These are phyloP conservation scores for Tenthredo livida DNA, from an alignment of 2,888 invertebrate species.

Conservation along the genomic window DNA sequence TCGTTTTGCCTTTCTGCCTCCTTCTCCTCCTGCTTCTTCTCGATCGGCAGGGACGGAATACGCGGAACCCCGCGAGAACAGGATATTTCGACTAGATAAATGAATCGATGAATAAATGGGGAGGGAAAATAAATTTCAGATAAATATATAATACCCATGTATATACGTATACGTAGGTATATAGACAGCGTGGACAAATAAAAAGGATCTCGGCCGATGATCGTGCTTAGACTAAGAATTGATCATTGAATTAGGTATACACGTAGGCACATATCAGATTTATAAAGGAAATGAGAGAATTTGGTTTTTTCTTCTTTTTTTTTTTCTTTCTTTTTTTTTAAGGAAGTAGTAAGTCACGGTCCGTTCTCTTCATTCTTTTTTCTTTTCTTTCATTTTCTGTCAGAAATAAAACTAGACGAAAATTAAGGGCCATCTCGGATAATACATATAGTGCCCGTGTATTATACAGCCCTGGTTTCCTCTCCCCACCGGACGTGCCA, in stretches of 20 bases:
- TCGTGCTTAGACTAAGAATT: conserved; percentile 32
- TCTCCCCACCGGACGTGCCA: conserved; percentile 52
- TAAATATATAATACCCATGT: too few species aligned
- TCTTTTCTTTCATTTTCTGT: background rate
- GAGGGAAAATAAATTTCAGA: too few species aligned
- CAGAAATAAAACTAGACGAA: background rate
- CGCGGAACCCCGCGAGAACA: background rate
- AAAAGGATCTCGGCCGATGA: background rate
- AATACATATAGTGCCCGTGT: background rate
- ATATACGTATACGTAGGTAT: background rate
- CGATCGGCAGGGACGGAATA: conserved; percentile 35
- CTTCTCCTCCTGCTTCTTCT: conserved; percentile 50
- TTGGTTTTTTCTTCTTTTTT: background rate
- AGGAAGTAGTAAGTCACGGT: background rate
- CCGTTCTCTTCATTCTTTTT: background rate
- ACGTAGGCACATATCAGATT: background rate
- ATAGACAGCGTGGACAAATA: background rate
- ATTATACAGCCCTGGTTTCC: conserved; percentile 45
- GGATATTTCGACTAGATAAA: background rate
- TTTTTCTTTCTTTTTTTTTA: background rate
- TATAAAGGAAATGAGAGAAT: background rate
- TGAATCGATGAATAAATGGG: background rate
- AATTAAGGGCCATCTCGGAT: background rate
- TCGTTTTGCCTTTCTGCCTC: conserved; percentile 26
- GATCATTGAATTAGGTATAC: conserved; percentile 19